Evolutionary conservation across 2,113 vertebrate genomes (phyloP).

Genomic region (Phaetusa simplex): DNA sequence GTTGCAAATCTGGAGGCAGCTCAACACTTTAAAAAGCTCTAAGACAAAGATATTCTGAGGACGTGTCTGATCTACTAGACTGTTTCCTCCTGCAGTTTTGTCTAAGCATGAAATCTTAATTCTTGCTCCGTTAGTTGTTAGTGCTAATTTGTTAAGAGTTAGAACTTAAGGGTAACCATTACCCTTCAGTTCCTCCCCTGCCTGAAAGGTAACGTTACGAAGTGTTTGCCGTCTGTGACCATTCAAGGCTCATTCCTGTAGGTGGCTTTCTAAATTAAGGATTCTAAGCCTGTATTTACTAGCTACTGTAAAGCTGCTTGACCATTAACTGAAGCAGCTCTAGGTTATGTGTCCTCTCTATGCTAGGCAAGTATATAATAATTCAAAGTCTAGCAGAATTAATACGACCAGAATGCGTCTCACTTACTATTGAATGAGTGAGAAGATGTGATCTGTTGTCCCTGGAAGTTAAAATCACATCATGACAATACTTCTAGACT

Average conservation of each 20-base stretch:
- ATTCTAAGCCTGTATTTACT: not conserved
- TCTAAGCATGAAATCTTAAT: not conserved
- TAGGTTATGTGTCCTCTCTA: not conserved
- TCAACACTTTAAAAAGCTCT: not conserved
- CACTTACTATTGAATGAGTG: not conserved
- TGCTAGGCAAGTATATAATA: not conserved
- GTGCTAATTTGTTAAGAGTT: not conserved
- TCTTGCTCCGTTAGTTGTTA: not conserved
- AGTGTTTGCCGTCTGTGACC: not conserved
- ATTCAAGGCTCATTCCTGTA: not conserved
- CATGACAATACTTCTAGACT: not conserved
- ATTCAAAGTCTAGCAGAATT: not conserved
- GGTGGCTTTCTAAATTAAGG: not conserved
- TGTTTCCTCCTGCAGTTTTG: not conserved
- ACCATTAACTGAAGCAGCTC: not conserved
- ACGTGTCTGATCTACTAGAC: not conserved
- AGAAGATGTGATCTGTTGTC: not conserved
- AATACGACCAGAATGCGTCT: no score
- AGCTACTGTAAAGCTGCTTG: not conserved
- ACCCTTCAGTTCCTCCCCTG: not conserved
- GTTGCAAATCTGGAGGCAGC: not conserved
- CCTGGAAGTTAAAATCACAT: not conserved
- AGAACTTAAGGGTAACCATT: not conserved
- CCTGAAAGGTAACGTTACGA: not conserved
- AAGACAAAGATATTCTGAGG: not conserved